These are phyloP conservation scores for Leptarthrus brevirostris DNA, from an alignment of 2,888 invertebrate genomes.

Conservation along the genomic window DNA sequence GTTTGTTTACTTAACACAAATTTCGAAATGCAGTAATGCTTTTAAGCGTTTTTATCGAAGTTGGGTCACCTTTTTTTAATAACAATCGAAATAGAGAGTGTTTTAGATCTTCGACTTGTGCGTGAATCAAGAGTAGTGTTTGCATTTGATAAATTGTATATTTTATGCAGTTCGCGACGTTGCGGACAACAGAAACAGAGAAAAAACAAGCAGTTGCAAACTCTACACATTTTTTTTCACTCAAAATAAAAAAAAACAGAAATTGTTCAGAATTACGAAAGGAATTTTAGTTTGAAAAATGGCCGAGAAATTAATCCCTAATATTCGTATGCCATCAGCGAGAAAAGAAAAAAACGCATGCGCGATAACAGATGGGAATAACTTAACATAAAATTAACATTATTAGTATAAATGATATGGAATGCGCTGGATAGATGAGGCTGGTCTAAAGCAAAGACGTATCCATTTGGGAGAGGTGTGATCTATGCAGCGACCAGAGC, in stretches of 20 bases:
- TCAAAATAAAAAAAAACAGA: no score
- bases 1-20: no score
- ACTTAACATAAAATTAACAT: constrained; percentile 54
- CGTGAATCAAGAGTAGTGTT: no score
- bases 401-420: constrained; percentile 49
- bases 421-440: constrained; percentile 24
- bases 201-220: neutral
- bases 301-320: constrained; percentile 3
- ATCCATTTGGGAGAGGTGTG: constrained; percentile 39
- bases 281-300: constrained; percentile 28
- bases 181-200: neutral
- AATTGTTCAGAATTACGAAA: neutral
- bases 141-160: no score
- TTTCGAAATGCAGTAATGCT: no score
- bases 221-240: no score
- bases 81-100: no score
- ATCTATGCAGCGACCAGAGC: constrained; percentile 43
- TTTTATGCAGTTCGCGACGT: neutral
- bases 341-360: constrained; percentile 16
- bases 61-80: no score
- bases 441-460: neutral
- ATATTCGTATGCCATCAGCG: constrained; percentile 27
- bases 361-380: constrained; percentile 52
- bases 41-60: no score
- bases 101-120: no score